Base-by-base conservation (phyloP, 2,113 vertebrate genomes). In the Ginglymostoma cirratum region DNA sequence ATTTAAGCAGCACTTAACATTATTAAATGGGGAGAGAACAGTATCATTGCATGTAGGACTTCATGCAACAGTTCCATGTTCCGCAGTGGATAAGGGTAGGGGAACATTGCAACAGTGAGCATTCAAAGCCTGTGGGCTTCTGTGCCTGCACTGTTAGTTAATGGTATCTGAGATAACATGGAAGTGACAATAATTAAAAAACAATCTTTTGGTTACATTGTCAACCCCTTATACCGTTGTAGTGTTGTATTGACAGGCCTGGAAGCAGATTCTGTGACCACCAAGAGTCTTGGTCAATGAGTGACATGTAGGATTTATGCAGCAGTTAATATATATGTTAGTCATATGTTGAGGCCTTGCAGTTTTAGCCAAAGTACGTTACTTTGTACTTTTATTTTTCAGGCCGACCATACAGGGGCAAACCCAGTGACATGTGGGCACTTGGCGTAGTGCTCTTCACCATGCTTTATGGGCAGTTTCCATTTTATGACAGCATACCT, bases 371-470 rank as follows among this genome's bases (percentile, higher is more conserved):
- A 66, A 87, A 93, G 34, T 65, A 21, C 14, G 5, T 83, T 83
- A 89, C 30, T 89, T 4, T 92, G 52, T 83, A 34, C 67, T 1
- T 27, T 93, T 19, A 85, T 95, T 94, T 95, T 15, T 0, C 97
- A 99, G 99, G 99, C 89, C 99, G 99, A 95, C 99, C 99, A 0
- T 99, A 99, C 96, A 98, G 98, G 0, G 99, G 99, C 42, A 99
- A 99, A 96, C 99, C 99, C 96, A 99, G 99, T 0, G 99, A 99
- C 98, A 99, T 99, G 99, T 99, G 99, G 99, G 99, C 99, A 0
- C 96, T 99, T 93, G 99, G 99, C 0, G 99, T 99, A 89, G 99
- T 99, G 96, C 98, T 99, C 48, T 99, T 99, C 98, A 99, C 99
- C 96, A 99, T 99, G 99, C 98, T 99, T 0, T 99, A 99, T 0